Evolutionary conservation across 2,113 vertebrate species (phyloP).

Genomic region (Notarius quadriscutis): DNA sequence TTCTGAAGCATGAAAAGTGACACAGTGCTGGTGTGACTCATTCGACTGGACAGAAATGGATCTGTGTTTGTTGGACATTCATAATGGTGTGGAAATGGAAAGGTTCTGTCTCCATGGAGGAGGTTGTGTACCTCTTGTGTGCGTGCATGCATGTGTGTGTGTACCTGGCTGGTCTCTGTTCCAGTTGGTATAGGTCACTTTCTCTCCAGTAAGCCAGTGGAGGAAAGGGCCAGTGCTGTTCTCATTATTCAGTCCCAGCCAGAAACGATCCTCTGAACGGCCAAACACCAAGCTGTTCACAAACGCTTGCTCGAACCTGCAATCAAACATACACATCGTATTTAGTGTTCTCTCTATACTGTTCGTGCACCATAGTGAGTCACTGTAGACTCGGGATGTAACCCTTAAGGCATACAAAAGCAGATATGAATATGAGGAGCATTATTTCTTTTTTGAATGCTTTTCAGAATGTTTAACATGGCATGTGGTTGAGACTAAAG

Average conservation of each 20-base stretch:
- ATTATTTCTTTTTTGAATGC: not conserved
- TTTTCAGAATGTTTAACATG: not conserved
- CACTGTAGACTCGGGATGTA: not conserved
- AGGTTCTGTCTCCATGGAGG: not conserved
- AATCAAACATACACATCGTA: constrained; percentile 7
- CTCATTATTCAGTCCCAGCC: constrained; percentile 86
- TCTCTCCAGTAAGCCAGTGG: constrained; percentile 86
- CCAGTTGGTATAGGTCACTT: constrained; percentile 92
- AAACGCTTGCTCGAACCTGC: constrained; percentile 93
- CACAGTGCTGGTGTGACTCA: constrained; percentile 14
- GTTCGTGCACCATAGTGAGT: not conserved
- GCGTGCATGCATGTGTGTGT: constrained; percentile 10
- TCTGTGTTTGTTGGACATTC: constrained; percentile 6
- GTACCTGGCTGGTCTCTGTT: constrained; percentile 90
- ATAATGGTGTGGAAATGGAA: constrained; percentile 6
- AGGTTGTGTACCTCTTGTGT: not conserved
- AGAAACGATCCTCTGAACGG: constrained; percentile 83
- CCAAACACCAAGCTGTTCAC: constrained; percentile 88
- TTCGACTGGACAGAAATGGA: constrained; percentile 3
- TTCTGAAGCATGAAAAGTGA: not conserved
- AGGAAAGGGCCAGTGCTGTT: constrained; percentile 79
- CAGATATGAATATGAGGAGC: not conserved
- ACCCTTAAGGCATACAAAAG: not conserved
- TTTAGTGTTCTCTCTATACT: not conserved
- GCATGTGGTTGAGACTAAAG: not conserved